Conservation (phyloP, 2,113 vertebrate species). For the Ellobius talpinus region DNA sequence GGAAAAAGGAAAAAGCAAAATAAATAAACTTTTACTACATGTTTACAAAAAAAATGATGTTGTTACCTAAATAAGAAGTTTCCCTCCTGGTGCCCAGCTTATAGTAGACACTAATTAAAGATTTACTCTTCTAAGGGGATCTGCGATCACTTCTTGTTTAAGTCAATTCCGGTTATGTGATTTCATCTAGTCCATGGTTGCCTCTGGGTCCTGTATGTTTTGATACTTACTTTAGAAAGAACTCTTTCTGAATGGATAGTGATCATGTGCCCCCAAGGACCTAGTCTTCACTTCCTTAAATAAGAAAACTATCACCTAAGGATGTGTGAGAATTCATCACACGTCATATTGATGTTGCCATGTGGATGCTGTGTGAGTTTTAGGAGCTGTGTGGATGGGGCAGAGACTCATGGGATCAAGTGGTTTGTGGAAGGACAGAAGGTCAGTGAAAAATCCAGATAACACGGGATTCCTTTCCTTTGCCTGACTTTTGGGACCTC, state of each 20-base stretch:
- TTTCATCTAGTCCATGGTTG: too few species aligned
- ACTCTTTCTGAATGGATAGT: background rate
- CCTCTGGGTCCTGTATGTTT: background rate
- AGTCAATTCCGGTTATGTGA: rapidly evolving
- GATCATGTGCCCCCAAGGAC: rapidly evolving
- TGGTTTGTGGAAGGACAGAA: background rate
- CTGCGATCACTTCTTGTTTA: background rate
- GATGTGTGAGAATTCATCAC: background rate
- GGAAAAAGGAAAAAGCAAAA: too few species aligned
- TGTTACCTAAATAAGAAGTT: background rate
- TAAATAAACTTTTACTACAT: too few species aligned
- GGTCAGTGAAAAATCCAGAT: too few species aligned
- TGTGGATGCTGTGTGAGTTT: rapidly evolving
- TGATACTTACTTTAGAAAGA: background rate
- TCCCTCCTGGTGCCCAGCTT: background rate
- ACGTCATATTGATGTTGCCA: rapidly evolving
- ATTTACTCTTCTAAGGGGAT: rapidly evolving
- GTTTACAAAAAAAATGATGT: too few species aligned
- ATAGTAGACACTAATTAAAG: background rate
- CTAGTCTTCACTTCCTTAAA: background rate
- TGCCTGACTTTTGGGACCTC: too few species aligned
- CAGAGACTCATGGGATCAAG: rapidly evolving
- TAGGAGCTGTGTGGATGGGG: rapidly evolving
- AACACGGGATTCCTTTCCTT: background rate
- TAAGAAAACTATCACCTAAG: background rate